Evolutionary conservation across 2,113 vertebrate species (phyloP), one percentile per base, ranked within the genome.

Genomic region (Misgurnus anguillicaudatus): DNA sequence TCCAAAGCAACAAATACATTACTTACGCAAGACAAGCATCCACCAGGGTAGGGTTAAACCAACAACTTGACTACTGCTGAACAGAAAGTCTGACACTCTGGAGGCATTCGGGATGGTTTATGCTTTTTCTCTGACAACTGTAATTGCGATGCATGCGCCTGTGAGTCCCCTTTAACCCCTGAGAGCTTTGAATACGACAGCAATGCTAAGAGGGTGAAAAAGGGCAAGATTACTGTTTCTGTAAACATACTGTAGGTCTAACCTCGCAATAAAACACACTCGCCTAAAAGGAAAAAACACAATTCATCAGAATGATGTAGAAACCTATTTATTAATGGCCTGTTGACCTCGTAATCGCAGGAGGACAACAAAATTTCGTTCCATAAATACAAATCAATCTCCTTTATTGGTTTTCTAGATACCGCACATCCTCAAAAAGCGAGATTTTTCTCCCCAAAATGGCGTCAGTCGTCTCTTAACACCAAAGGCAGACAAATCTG

Each of bases 21-120:
- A 85, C 77, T 87, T 70, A 78, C 24, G 24, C 42, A 76, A 84
- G 87, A 89, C 75, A 89, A 89, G 89, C 78, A 79, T 65, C 75
- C 81, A 53, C 69, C 24, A 51, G 66, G 85, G 79, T 71, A 84
- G 87, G 85, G 89, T 90, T 91, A 89, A 83, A 86, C 77, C 78
- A 89, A 89, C 90, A 88, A 64, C 74, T 78, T 53, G 39, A 77
- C 42, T 51, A 17, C 67, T 61, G 41, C 24, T 48, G 70, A 57
- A 63, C n/a, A 77, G 47, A 82, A 72, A 42, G 16, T 64, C 57
- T 62, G 80, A 58, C 38, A 47, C 69, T 62, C 62, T 55, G 66
- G 67, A 73, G 69, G 68, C 57, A 36, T 65, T 6, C 14, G 2
- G 39, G 53, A 63, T 82, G 79, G 80, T 85, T 84, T 74, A 75